Percentiles rank a stretch among this genome's conserved stretches.
phyloP scores from a whole-genome alignment of 2,888 invertebrate species.

The Resseliella maxima region DNA sequence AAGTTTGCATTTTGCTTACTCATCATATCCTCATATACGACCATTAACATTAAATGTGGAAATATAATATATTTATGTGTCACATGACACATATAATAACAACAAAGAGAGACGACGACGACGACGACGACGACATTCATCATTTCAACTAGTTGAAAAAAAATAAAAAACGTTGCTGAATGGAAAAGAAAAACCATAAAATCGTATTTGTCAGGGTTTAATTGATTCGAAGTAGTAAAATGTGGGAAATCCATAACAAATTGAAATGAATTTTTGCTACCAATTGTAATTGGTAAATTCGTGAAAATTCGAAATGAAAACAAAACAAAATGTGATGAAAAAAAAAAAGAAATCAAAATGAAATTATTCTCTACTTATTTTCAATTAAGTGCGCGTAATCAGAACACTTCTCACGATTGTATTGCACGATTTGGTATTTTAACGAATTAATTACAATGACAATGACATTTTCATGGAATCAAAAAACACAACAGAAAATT shows the following conservation, averaged over 20 bases:
- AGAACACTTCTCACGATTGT: not conserved
- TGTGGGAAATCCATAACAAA: not conserved
- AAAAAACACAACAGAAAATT: no score
- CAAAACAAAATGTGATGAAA: no score
- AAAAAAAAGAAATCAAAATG: no score
- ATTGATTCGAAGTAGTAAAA: not conserved
- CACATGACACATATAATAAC: not conserved
- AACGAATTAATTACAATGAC: constrained; percentile 24
- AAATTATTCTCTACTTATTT: not conserved
- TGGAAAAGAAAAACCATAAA: not conserved
- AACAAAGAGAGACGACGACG: no score
- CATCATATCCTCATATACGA: not conserved
- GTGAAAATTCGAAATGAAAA: no score
- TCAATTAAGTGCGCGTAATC: not conserved
- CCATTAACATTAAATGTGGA: not conserved
- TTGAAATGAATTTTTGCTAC: not conserved
- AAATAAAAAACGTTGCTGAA: no score
- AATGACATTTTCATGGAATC: not conserved
- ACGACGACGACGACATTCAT: no score
- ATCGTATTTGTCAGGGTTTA: not conserved
- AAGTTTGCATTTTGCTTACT: not conserved
- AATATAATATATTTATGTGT: not conserved
- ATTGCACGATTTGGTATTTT: not conserved
- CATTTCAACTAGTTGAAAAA: no score
- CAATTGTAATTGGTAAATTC: not conserved